Conservation (phyloP, 2,797 vertebrate genomes). For the Podarcis siculus region DNA sequence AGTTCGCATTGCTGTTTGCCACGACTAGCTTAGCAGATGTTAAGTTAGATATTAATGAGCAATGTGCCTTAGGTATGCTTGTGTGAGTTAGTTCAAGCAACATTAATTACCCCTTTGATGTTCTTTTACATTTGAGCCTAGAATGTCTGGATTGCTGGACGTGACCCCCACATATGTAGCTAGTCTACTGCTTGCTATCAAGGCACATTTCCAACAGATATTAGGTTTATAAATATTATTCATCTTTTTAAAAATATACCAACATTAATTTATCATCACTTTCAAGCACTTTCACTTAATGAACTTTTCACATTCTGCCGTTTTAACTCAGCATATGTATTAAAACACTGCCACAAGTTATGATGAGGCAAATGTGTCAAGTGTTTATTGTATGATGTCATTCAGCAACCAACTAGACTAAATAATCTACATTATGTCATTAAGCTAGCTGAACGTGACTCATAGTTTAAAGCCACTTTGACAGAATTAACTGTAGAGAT, state of each 20-base stretch:
- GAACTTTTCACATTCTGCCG: neutral
- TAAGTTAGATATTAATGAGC: neutral
- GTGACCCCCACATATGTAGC: neutral
- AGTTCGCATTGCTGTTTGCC: neutral
- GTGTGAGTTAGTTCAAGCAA: neutral
- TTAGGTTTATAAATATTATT: too few species aligned
- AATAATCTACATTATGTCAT: too few species aligned
- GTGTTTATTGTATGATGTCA: neutral
- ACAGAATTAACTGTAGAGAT: constrained; percentile 12
- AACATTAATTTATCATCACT: neutral
- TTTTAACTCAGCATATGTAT: neutral
- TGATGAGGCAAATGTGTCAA: neutral
- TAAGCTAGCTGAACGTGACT: neutral
- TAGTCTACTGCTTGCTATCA: neutral
- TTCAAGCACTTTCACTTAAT: too few species aligned
- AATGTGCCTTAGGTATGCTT: neutral
- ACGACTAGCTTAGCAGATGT: neutral
- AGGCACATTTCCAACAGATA: too few species aligned
- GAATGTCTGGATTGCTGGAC: neutral
- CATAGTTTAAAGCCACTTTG: neutral
- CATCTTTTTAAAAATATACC: too few species aligned
- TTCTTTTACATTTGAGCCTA: neutral
- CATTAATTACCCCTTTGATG: neutral
- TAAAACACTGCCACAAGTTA: too few species aligned
- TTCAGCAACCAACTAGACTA: too few species aligned